Evolutionary conservation across 2,113 vertebrate species (phyloP).

Genomic region (Sebastes fasciatus): DNA sequence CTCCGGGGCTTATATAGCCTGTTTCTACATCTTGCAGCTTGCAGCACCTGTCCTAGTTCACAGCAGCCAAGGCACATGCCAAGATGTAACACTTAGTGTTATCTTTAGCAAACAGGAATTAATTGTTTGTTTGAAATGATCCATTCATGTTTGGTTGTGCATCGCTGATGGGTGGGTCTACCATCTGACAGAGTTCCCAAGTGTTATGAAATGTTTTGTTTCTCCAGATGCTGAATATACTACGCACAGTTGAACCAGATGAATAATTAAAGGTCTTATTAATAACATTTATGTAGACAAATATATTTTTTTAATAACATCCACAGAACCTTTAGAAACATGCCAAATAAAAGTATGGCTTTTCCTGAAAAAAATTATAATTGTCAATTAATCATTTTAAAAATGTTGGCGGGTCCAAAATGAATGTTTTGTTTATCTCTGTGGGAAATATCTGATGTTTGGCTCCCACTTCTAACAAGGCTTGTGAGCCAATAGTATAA

Average conservation of each 20-base stretch:
- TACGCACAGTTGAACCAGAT: neutral
- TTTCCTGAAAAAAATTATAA: too few species aligned
- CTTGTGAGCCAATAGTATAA: too few species aligned
- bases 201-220: neutral
- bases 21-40: neutral
- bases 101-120: constrained; percentile 52
- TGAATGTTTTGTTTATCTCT: too few species aligned
- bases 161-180: neutral
- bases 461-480: too few species aligned
- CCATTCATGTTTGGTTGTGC: neutral
- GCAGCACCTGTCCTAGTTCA: constrained; percentile 66
- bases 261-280: neutral
- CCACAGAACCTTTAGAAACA: too few species aligned
- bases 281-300: too few species aligned
- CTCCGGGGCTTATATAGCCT: constrained; percentile 60
- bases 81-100: constrained; percentile 21
- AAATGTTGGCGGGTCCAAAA: too few species aligned
- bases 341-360: too few species aligned
- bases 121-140: constrained; percentile 6
- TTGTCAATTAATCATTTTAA: too few species aligned
- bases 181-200: constrained; percentile 34
- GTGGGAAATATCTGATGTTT: too few species aligned
- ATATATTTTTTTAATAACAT: too few species aligned
- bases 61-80: constrained; percentile 31
- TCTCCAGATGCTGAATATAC: constrained; percentile 3